Evolutionary conservation across 2,888 invertebrate genomes (phyloP).

Genomic region (Psylliodes chrysocephalus): DNA sequence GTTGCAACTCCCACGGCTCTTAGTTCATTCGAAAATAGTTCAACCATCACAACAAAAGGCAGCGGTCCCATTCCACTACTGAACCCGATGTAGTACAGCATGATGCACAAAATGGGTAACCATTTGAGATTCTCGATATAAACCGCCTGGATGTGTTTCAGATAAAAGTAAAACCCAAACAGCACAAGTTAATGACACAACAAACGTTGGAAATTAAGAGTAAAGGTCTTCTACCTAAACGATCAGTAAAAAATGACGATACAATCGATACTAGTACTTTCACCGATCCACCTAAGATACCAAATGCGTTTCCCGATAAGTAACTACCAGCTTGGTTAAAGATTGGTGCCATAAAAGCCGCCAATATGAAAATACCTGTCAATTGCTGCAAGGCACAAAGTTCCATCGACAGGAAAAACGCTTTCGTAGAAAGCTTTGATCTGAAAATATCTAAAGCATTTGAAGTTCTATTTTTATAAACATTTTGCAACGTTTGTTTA

Average conservation of each 20-base stretch:
- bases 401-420: constrained; percentile 62
- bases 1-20: not conserved
- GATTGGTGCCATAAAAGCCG: constrained; percentile 78
- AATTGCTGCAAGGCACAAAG: constrained; percentile 73
- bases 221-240: constrained; percentile 76
- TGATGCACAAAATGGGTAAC: not conserved
- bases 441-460: constrained; percentile 29
- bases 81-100: not conserved
- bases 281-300: constrained; percentile 80
- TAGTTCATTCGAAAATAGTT: not conserved
- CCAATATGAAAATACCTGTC: constrained; percentile 80
- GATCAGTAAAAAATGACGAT: constrained; percentile 78
- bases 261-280: constrained; percentile 76
- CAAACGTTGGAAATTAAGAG: constrained; percentile 74
- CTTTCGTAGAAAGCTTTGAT: constrained; percentile 60
- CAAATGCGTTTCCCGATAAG: constrained; percentile 71
- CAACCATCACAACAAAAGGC: not conserved
- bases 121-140: not conserved
- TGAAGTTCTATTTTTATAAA: too few relatives aligned
- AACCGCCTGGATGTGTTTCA: not conserved
- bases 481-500: not conserved
- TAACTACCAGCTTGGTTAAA: constrained; percentile 75
- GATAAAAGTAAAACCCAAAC: constrained; percentile 69
- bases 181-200: constrained; percentile 71
- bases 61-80: not conserved